Evolutionary conservation across 53 echinoderm and acorn worm genomes (phyloP), one percentile per base, ranked within the genome.

Genomic region (Astropecten irregularis): DNA sequence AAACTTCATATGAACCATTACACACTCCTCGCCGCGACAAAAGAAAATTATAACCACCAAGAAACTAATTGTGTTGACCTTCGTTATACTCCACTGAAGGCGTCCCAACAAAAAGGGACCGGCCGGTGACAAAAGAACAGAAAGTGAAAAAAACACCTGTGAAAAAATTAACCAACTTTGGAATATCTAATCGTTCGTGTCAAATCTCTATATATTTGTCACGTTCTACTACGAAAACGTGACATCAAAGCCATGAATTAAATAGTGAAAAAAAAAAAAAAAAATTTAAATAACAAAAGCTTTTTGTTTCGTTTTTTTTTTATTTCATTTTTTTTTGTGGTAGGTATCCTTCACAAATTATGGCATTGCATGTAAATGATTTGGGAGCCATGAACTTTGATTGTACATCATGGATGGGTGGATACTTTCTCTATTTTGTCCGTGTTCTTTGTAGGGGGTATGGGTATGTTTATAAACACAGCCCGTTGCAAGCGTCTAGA

Each of bases 181-280:
- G 57, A 79, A 79, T 44, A 60, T 79, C 60, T n/a, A 79, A 27
- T 44, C 68, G 44, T 23, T 44, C 46, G 68, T 68, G 25, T 4
- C 46, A 79, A 62, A 60, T 79, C 57, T 60, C 23, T 18, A 19
- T 11, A 60, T 42, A 46, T 32, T 61, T 61, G 79, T 60, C 79
- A 79, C 79, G 79, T 79, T 61, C 47, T 5, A 32, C 61, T 30
- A 79, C 32, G 35, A 79, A 37, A 79, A 79, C 79, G 79, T 62
- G 60, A 79, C 66, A 66, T 16, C 35, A 42, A 42, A 42, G n/a
- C n/a, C n/a, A n/a, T n/a, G n/a, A n/a, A n/a, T n/a, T n/a, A n/a
- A n/a, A n/a, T n/a, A n/a, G n/a, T n/a, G n/a, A n/a, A n/a, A n/a
- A n/a, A n/a, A n/a, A n/a, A n/a, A n/a, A n/a, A n/a, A n/a, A n/a